These are phyloP conservation scores for Dendrolimus pini DNA, from an alignment of 2,888 invertebrate genomes.

Conservation along the genomic window DNA sequence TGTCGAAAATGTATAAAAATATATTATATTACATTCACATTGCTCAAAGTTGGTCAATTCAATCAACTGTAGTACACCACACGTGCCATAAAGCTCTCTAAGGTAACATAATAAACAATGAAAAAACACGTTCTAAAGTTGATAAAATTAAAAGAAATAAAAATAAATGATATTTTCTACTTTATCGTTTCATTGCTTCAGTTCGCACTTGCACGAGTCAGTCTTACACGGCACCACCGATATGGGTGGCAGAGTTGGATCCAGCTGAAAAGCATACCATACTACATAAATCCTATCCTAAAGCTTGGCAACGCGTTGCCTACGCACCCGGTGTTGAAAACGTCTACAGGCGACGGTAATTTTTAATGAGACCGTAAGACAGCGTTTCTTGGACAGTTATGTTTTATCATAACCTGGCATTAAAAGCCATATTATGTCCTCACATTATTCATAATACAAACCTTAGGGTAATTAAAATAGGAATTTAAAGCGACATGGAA, in stretches of 20 bases:
- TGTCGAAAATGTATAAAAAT: neutral
- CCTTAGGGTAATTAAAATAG: too few relatives aligned
- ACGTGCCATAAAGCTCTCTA: constrained; percentile 61
- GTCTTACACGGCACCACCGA: constrained; percentile 23
- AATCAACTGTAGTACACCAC: constrained; percentile 22
- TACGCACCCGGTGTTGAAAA: too few relatives aligned
- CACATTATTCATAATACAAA: too few relatives aligned
- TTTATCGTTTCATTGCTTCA: constrained; percentile 32
- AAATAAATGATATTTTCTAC: constrained; percentile 39
- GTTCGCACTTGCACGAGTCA: constrained; percentile 26
- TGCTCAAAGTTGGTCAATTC: constrained; percentile 38
- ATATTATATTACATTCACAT: neutral
- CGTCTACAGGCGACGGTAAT: too few relatives aligned
- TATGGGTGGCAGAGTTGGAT: constrained; percentile 29
- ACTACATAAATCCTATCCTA: too few relatives aligned
- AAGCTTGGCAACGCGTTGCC: too few relatives aligned
- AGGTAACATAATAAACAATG: constrained; percentile 20
- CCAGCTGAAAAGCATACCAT: constrained; percentile 17
- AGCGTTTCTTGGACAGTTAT: too few relatives aligned
- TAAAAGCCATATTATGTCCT: too few relatives aligned
- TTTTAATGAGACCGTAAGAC: too few relatives aligned
- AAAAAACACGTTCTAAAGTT: constrained; percentile 32
- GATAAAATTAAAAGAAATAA: constrained; percentile 20
- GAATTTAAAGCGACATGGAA: too few relatives aligned
- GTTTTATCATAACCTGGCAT: too few relatives aligned